Conservation (phyloP, 30 jellyfish, hydroid and myxozoan genomes). For the Hydractinia echinata region DNA sequence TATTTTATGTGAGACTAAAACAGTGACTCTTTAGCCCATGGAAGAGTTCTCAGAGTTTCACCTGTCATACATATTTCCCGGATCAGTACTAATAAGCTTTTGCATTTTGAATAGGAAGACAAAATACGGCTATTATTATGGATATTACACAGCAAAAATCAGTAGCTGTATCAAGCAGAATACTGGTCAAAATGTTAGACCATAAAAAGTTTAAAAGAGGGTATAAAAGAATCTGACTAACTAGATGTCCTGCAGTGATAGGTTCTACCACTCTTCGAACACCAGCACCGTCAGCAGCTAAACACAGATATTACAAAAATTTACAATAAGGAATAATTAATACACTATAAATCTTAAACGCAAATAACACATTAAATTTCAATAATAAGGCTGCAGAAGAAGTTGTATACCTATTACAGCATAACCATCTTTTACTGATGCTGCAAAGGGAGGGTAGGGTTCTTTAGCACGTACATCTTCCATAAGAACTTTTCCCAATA, state of each 20-base stretch:
- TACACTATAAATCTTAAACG: not conserved
- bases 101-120: too few relatives aligned
- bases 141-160: too few relatives aligned
- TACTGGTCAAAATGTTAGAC: too few relatives aligned
- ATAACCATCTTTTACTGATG: slow-evolving; percentile 98
- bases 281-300: slow-evolving; percentile 90
- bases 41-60: not conserved
- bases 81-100: too few relatives aligned
- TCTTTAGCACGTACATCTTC: slow-evolving; percentile 91
- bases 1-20: not conserved
- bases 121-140: too few relatives aligned
- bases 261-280: slow-evolving; percentile 71
- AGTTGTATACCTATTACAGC: slow-evolving; percentile 83
- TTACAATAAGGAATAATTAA: not conserved
- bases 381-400: not conserved
- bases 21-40: not conserved
- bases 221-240: not conserved
- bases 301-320: not conserved
- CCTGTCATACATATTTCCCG: too few relatives aligned
- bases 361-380: not conserved
- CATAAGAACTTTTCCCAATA: slow-evolving; percentile 58
- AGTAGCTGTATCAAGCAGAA: too few relatives aligned
- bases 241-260: slow-evolving; percentile 89
- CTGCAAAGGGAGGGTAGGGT: slow-evolving; percentile 97
- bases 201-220: too few relatives aligned